Evolutionary conservation across 1,140 invertebrate species (phyloP).

Genomic region (Doryteuthis pealeii): DNA sequence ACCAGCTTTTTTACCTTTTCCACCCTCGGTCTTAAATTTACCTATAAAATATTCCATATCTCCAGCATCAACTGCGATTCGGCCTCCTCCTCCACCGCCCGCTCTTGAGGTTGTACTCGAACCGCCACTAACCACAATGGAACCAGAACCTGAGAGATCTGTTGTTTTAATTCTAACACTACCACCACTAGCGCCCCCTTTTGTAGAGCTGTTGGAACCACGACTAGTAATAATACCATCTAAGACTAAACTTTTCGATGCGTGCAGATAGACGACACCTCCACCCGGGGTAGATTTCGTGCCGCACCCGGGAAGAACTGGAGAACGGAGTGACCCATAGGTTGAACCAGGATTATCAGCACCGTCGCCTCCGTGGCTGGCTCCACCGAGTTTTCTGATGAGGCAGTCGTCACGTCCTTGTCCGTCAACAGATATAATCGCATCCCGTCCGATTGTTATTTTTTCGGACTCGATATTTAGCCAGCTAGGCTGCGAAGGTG

Average conservation of each 20-base stretch:
- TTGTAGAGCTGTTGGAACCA: conserved; percentile 22
- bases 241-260: conserved; percentile 21
- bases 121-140: conserved; percentile 35
- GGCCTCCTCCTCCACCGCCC: conserved; percentile 41
- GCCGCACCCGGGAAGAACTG: conserved; percentile 36
- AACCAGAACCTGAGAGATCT: conserved; percentile 38
- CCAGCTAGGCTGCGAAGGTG: conserved; percentile 21
- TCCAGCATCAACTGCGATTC: conserved; percentile 31
- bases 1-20: conserved; percentile 28
- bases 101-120: conserved; percentile 7
- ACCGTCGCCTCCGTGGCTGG: conserved; percentile 42
- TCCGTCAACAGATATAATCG: conserved; percentile 20
- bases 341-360: conserved; percentile 20
- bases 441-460: conserved; percentile 30
- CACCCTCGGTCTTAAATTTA: conserved; percentile 28
- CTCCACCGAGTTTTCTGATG: conserved; percentile 25
- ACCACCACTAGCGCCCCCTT: conserved; percentile 41
- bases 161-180: conserved; percentile 34
- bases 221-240: conserved; percentile 35
- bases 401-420: neutral
- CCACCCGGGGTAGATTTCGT: conserved; percentile 30
- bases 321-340: conserved; percentile 34
- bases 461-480: conserved; percentile 26
- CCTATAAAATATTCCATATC: conserved; percentile 34
- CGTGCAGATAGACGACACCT: conserved; percentile 31